Percentiles rank a stretch among this genome's conserved stretches.
phyloP scores from a whole-genome alignment of 2,888 invertebrate genomes.

The Hoplodrina blanda region DNA sequence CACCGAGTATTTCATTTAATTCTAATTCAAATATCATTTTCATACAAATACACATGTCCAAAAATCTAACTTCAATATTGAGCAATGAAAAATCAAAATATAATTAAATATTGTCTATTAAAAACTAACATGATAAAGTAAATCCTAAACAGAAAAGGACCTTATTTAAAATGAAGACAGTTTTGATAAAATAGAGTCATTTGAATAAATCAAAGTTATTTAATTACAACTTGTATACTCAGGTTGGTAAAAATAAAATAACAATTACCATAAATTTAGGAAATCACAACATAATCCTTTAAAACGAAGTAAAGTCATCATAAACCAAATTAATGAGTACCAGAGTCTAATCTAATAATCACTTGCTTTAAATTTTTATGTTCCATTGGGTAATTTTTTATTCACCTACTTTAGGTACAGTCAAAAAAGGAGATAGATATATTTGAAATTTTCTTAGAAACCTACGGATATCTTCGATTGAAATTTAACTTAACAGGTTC shows the following conservation, averaged over 20 bases:
- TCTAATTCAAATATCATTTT: slow-evolving; percentile 22
- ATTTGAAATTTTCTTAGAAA: no score
- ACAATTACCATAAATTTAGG: slow-evolving; percentile 3
- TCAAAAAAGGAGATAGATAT: no score
- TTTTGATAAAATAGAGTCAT: slow-evolving; percentile 1
- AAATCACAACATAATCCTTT: slow-evolving; percentile 16
- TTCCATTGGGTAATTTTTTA: no score
- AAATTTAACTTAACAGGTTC: no score
- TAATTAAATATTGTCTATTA: slow-evolving; percentile 14
- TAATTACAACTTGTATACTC: slow-evolving; percentile 17
- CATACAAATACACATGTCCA: slow-evolving; percentile 18
- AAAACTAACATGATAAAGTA: slow-evolving; percentile 16
- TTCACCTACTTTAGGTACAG: no score
- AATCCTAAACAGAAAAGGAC: neutral
- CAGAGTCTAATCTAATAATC: no score
- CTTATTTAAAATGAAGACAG: slow-evolving; percentile 2
- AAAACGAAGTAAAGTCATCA: slow-evolving; percentile 17
- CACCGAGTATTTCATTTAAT: slow-evolving; percentile 34
- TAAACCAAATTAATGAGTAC: neutral
- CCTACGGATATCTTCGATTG: no score
- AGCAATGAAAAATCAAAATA: slow-evolving; percentile 42
- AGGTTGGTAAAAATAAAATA: neutral
- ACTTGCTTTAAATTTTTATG: neutral
- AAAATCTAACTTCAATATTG: slow-evolving; percentile 36
- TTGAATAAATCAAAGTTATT: slow-evolving; percentile 18